A percentile compares a stretch with the other conserved stretches of the same genome.
Evolutionary conservation across 2,797 vertebrate species (phyloP).

Genomic region (Crotalus adamanteus): DNA sequence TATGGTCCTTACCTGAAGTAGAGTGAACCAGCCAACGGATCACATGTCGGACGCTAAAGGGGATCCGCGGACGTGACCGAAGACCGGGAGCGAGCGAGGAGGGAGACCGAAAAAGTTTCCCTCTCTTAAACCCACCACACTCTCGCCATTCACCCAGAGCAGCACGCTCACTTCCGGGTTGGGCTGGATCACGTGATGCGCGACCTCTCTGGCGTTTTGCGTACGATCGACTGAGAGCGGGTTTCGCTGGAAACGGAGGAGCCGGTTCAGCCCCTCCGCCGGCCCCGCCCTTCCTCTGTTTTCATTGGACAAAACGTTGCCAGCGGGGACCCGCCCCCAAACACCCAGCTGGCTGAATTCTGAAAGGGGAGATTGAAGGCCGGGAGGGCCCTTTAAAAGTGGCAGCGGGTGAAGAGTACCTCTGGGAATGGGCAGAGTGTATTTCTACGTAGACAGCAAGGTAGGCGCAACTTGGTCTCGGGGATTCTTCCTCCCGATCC

Average conservation of each 20-base stretch:
- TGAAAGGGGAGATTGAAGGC: neutral
- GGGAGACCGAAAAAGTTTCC: neutral
- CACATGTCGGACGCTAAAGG: neutral
- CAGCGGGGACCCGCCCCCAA: neutral
- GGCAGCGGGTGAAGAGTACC: neutral
- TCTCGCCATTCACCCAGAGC: neutral
- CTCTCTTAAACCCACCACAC: neutral
- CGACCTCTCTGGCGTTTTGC: neutral
- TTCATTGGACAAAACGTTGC: neutral
- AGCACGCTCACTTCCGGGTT: slow-evolving; percentile 14
- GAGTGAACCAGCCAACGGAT: neutral
- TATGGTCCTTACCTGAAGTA: neutral
- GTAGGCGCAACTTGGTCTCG: neutral
- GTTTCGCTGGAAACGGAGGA: neutral
- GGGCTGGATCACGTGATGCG: neutral
- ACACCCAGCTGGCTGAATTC: neutral
- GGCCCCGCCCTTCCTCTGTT: neutral
- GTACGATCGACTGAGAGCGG: neutral
- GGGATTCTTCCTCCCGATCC: neutral
- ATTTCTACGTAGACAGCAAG: neutral
- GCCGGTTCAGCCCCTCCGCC: neutral
- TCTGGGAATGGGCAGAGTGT: neutral
- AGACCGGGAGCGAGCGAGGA: neutral
- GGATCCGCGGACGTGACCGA: neutral
- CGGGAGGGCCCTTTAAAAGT: neutral